Percentiles rank a stretch among this genome's conserved stretches.
Conservation (phyloP, 2,888 invertebrate genomes). For the Metallyticus violacea region DNA sequence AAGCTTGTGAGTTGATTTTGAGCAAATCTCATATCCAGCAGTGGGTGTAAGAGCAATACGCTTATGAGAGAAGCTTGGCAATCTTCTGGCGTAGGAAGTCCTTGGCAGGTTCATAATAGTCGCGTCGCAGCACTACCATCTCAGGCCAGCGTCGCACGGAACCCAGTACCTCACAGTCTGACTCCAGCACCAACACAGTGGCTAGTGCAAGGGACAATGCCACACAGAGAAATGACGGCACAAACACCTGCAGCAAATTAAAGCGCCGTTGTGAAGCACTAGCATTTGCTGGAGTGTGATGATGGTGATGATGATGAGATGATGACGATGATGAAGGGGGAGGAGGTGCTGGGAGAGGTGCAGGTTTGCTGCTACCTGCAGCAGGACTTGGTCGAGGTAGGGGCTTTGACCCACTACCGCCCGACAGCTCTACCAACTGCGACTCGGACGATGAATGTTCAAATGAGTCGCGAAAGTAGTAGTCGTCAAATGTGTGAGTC, state of each 20-base stretch:
- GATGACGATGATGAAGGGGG: slow-evolving; percentile 20
- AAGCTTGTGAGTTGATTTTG: too few species aligned
- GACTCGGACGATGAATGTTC: slow-evolving; percentile 80
- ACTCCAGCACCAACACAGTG: slow-evolving; percentile 72
- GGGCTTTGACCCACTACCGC: slow-evolving; percentile 21
- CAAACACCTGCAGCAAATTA: slow-evolving; percentile 67
- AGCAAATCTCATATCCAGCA: background rate
- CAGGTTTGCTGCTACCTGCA: slow-evolving; percentile 9
- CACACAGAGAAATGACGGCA: slow-evolving; percentile 75
- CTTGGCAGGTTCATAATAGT: slow-evolving; percentile 81
- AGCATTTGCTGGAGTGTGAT: slow-evolving; percentile 27
- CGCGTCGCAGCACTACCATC: slow-evolving; percentile 67
- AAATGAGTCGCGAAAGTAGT: slow-evolving; percentile 71
- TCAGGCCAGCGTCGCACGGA: slow-evolving; percentile 72
- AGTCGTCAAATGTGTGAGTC: slow-evolving; percentile 54
- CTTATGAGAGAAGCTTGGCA: slow-evolving; percentile 2
- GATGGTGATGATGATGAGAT: slow-evolving; percentile 38
- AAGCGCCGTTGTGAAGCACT: slow-evolving; percentile 50
- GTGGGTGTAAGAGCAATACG: background rate
- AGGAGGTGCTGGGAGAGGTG: slow-evolving; percentile 36
- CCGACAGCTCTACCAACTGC: slow-evolving; percentile 53
- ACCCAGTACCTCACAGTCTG: slow-evolving; percentile 69
- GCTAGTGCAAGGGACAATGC: slow-evolving; percentile 65
- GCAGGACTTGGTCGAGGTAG: background rate
- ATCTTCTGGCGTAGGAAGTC: slow-evolving; percentile 58